Conservation (phyloP, 2,113 vertebrate genomes). For the Conger conger region DNA sequence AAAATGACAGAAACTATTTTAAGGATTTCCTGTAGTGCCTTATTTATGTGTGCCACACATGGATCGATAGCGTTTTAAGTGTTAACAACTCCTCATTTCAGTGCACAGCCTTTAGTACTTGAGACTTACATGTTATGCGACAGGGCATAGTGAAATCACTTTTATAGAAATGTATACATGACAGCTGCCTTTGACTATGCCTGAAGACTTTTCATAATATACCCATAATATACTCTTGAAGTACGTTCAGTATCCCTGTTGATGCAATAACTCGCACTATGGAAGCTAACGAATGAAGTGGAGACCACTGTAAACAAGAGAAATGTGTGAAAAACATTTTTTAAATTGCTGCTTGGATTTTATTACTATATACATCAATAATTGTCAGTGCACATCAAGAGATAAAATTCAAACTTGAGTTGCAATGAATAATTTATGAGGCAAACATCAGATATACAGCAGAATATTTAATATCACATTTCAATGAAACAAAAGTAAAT, state of each 20-base stretch:
- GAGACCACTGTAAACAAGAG: background rate
- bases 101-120: background rate
- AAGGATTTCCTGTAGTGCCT: background rate
- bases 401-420: background rate
- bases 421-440: background rate
- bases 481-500: background rate
- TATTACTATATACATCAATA: background rate
- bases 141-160: background rate
- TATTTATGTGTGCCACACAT: background rate
- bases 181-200: background rate
- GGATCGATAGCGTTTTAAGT: too few species aligned
- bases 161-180: too few species aligned
- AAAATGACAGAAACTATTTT: background rate
- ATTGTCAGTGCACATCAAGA: background rate
- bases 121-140: background rate
- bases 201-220: background rate
- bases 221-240: too few species aligned
- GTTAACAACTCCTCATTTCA: background rate
- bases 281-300: background rate
- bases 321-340: background rate
- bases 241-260: background rate
- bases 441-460: conserved; percentile 17
- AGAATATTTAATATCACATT: background rate
- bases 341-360: too few species aligned
- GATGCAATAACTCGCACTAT: background rate